Percentiles rank a stretch among this genome's conserved stretches.
phyloP scores from a whole-genome alignment of 2,888 invertebrate species.

The Drosophila meridiana region DNA sequence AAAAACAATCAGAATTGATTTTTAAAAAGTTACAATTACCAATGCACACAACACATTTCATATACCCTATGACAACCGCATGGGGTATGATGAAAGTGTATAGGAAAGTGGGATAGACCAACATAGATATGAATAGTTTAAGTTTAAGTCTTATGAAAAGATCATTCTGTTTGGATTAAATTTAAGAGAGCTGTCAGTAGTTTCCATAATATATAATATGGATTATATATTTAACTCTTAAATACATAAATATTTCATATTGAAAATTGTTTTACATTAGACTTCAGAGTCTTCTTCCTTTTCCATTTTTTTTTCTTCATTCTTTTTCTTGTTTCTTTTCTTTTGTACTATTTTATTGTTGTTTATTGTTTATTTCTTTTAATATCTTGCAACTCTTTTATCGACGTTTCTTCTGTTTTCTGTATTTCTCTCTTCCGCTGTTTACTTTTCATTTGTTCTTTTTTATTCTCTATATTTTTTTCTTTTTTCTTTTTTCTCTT shows the following conservation, averaged over 20 bases:
- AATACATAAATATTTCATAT: neutral
- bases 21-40: slow-evolving; percentile 59
- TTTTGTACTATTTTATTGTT: too few species aligned
- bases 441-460: neutral
- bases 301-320: too few species aligned
- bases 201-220: too few species aligned
- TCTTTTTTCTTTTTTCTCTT: neutral
- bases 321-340: too few species aligned
- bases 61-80: slow-evolving; percentile 21
- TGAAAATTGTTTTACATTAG: neutral
- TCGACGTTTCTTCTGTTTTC: too few species aligned
- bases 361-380: too few species aligned
- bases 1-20: slow-evolving; percentile 72
- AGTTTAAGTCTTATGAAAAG: neutral
- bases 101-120: neutral
- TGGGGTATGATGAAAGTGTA: neutral
- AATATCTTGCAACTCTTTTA: too few species aligned
- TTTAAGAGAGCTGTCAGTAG: neutral
- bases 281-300: neutral
- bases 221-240: neutral
- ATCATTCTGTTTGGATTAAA: neutral
- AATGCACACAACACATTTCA: slow-evolving; percentile 40
- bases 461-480: too few species aligned
- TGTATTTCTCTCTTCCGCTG: neutral
- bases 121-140: neutral